Percentiles rank a stretch among this genome's conserved stretches.
Evolutionary conservation across 2,113 vertebrate genomes (phyloP).

Genomic region (Phylloscopus trochiloides): DNA sequence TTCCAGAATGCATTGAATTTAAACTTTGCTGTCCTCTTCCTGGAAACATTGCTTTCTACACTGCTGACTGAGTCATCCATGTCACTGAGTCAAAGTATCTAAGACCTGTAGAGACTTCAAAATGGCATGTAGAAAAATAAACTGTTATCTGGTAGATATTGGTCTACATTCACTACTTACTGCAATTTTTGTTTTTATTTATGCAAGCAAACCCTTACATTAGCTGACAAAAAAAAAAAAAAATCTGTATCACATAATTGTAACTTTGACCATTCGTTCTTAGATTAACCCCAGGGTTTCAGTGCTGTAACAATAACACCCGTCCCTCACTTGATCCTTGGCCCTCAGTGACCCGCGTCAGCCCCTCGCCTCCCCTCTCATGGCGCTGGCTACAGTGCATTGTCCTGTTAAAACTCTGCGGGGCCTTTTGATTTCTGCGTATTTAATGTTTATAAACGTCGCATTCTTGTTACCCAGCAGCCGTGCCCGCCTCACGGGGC

Average conservation of each 20-base stretch:
- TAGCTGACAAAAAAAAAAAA: neutral
- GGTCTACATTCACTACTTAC: neutral
- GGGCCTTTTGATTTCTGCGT: neutral
- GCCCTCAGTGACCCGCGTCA: neutral
- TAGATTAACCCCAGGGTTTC: neutral
- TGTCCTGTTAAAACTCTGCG: neutral
- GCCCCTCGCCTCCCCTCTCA: neutral
- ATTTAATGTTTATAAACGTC: neutral
- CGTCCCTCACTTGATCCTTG: neutral
- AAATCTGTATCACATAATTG: neutral
- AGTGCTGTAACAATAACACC: neutral
- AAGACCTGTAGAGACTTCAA: neutral
- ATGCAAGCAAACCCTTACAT: neutral
- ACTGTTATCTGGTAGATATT: neutral
- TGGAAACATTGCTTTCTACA: neutral
- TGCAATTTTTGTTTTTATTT: neutral
- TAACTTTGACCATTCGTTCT: neutral
- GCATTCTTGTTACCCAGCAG: fast-evolving
- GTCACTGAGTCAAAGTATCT: fast-evolving
- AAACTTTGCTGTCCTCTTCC: neutral
- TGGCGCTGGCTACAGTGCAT: neutral
- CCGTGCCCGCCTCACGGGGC: fast-evolving
- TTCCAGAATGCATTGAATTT: neutral
- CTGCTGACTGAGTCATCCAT: neutral
- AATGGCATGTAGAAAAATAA: neutral